These are phyloP conservation scores for Mesoclemmys tuberculata DNA, from an alignment of 2,113 vertebrate species.

Conservation along the genomic window DNA sequence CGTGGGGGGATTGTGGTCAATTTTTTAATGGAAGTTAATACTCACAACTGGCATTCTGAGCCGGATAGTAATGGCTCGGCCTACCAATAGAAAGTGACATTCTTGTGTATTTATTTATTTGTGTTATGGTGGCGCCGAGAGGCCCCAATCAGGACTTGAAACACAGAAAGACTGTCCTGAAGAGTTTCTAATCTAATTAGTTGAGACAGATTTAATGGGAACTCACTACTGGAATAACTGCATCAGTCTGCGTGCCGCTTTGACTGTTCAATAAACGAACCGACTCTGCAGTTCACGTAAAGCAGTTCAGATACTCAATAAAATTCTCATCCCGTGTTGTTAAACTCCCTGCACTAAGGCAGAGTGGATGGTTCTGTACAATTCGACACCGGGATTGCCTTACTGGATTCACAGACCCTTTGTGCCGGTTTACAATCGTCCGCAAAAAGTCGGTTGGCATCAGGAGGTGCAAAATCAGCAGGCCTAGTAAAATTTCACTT, in stretches of 20 bases:
- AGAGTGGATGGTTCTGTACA: not conserved
- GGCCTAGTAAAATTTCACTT: not conserved
- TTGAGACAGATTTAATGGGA: not conserved
- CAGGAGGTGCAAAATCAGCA: not conserved
- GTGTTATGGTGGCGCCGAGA: not conserved
- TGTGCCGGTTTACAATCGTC: not conserved
- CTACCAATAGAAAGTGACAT: not conserved
- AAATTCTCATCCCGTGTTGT: not conserved
- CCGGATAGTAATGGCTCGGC: not conserved
- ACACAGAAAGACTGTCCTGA: not conserved
- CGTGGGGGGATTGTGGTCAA: constrained; percentile 55
- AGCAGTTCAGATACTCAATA: not conserved
- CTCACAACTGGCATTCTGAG: constrained; percentile 12
- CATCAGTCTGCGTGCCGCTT: not conserved
- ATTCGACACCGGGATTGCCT: not conserved
- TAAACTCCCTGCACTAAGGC: not conserved
- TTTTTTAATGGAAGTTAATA: constrained; percentile 55
- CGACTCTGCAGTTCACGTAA: not conserved
- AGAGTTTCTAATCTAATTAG: not conserved
- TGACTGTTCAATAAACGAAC: not conserved
- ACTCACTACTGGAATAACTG: not conserved
- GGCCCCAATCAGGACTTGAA: not conserved
- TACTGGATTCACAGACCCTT: not conserved
- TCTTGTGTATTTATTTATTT: constrained; percentile 29
- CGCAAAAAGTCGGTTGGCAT: not conserved